A percentile compares a stretch with the other conserved stretches of the same genome.
These are phyloP conservation scores for Halictus ligatus DNA, from an alignment of 2,888 invertebrate genomes.

Conservation along the genomic window DNA sequence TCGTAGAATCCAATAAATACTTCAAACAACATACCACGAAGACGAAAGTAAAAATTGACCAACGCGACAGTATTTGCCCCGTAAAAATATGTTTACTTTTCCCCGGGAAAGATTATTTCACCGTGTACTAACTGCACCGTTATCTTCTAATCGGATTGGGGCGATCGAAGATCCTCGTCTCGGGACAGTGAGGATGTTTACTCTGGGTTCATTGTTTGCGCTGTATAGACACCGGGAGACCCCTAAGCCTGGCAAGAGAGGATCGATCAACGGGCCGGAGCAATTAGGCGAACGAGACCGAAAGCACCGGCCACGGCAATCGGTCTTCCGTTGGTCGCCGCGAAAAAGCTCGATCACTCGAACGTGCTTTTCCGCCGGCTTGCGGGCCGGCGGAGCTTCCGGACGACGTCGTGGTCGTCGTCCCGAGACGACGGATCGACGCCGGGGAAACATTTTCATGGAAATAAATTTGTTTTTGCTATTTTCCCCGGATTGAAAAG, in stretches of 20 bases:
- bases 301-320: constrained; percentile 13
- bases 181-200: background rate
- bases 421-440: constrained; percentile 31
- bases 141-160: background rate
- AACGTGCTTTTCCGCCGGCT: constrained; percentile 8
- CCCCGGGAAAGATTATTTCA: background rate
- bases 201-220: background rate
- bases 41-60: background rate
- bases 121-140: background rate
- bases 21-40: too few relatives aligned
- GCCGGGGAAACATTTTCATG: constrained; percentile 65
- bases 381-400: background rate
- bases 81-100: background rate
- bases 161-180: background rate
- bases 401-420: background rate
- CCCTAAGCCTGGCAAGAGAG: background rate
- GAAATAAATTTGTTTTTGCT: constrained; percentile 73
- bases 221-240: background rate
- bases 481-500: constrained; percentile 67
- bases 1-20: too few relatives aligned
- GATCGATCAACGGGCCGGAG: background rate
- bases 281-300: constrained; percentile 53
- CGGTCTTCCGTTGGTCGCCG: background rate
- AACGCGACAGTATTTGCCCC: background rate
- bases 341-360: constrained; percentile 38